A percentile compares a stretch with the other conserved stretches of the same genome.
Conservation (phyloP, 2,797 vertebrate species). For the Cygnus olor region DNA sequence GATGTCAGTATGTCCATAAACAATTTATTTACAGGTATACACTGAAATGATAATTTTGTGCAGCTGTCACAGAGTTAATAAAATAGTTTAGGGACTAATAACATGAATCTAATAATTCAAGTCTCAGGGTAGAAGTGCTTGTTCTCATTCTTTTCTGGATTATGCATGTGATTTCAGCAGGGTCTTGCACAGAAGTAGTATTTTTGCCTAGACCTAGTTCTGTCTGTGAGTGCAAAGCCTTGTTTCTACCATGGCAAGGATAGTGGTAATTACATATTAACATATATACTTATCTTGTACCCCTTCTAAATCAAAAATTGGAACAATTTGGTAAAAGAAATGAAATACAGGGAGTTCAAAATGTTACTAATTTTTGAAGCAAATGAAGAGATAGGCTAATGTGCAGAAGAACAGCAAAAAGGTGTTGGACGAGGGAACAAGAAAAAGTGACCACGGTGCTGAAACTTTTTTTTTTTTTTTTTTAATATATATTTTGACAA, state of each 20-base stretch:
- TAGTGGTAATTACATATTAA: background rate
- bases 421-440: background rate
- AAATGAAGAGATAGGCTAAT: background rate
- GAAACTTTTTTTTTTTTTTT: background rate
- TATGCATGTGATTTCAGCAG: background rate
- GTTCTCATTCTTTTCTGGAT: background rate
- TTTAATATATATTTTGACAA: background rate
- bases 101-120: background rate
- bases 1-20: background rate
- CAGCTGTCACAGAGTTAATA: background rate
- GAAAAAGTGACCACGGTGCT: background rate
- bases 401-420: background rate
- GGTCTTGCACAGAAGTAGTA: background rate
- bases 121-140: fast-evolving
- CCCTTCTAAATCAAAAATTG: background rate
- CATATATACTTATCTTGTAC: background rate
- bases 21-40: background rate
- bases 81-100: background rate
- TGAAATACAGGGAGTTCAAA: background rate
- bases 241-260: background rate
- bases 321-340: background rate
- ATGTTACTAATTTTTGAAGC: background rate
- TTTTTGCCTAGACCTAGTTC: background rate
- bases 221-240: background rate
- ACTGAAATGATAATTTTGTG: background rate